Conservation (phyloP, 2,888 invertebrate species). For the Silvanus unidentatus region DNA sequence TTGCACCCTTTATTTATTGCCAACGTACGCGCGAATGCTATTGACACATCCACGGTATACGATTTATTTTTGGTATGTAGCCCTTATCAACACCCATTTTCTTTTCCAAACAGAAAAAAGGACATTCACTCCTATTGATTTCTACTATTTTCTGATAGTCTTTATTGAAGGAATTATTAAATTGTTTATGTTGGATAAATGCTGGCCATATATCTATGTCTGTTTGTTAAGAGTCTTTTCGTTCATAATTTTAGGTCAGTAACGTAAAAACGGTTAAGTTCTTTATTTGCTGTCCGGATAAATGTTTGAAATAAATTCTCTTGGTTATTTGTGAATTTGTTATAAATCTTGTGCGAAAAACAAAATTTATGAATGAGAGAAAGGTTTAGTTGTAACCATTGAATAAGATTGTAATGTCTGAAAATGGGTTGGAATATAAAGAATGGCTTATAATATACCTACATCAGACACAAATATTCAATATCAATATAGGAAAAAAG, state of each 20-base stretch:
- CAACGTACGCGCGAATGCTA: conserved; percentile 38
- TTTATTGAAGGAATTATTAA: no score
- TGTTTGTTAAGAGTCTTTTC: no score
- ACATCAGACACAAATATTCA: conserved; percentile 15
- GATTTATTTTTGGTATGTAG: conserved; percentile 27
- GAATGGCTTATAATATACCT: conserved; percentile 8
- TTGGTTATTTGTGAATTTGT: conserved; percentile 4
- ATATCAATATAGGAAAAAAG: conserved; percentile 18
- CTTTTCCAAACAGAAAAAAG: no score
- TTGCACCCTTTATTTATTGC: conserved; percentile 39
- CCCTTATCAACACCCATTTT: conserved; percentile 22
- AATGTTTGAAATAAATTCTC: conserved; percentile 2
- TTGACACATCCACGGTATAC: conserved; percentile 38
- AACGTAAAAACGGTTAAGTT: conserved; percentile 3
- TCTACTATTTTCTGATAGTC: no score
- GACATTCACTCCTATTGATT: no score
- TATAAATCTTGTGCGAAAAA: conserved; percentile 10
- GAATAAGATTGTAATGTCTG: conserved; percentile 11
- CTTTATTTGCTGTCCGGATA: conserved; percentile 1
- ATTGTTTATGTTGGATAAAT: no score
- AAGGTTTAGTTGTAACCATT: background rate
- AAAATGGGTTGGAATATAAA: conserved; percentile 6
- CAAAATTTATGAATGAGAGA: conserved; percentile 10
- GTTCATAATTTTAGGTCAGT: conserved; percentile 1
- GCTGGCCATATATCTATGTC: no score